Percentiles rank a stretch among this genome's conserved stretches.
These are phyloP conservation scores for Xyliphius kryptos DNA, from an alignment of 2,113 vertebrate species.

Conservation along the genomic window DNA sequence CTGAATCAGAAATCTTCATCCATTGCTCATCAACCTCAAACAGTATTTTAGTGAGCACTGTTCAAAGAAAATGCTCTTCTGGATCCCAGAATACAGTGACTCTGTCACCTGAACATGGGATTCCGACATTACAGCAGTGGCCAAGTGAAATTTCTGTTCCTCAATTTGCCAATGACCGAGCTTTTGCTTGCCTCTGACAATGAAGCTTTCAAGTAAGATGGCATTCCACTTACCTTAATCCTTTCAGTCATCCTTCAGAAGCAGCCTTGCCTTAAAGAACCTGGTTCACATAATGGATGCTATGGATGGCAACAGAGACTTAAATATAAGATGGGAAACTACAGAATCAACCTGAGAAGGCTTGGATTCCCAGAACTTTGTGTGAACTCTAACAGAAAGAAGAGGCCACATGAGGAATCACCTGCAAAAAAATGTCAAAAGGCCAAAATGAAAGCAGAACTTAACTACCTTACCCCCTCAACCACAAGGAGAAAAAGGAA, in stretches of 20 bases:
- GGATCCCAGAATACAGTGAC: slow-evolving; percentile 13
- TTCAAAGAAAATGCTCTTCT: slow-evolving; percentile 13
- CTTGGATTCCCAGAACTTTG: slow-evolving; percentile 34
- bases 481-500: slow-evolving; percentile 22
- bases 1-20: slow-evolving; percentile 5
- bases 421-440: slow-evolving; percentile 38
- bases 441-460: slow-evolving; percentile 24
- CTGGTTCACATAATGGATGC: slow-evolving; percentile 28
- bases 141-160: too few relatives aligned
- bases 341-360: slow-evolving; percentile 31
- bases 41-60: neutral
- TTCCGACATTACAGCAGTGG: too few relatives aligned
- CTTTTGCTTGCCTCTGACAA: too few relatives aligned
- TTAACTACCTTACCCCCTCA: slow-evolving; percentile 30
- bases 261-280: slow-evolving; percentile 41
- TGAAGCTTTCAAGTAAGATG: too few relatives aligned
- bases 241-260: too few relatives aligned
- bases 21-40: neutral
- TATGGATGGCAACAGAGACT: slow-evolving; percentile 36
- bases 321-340: slow-evolving; percentile 35
- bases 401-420: slow-evolving; percentile 7
- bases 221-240: too few relatives aligned
- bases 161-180: too few relatives aligned
- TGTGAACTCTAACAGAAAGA: slow-evolving; percentile 36
- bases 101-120: slow-evolving; percentile 21